Evolutionary conservation across 1,140 invertebrate species (phyloP).

Genomic region (Nephila pilipes): DNA sequence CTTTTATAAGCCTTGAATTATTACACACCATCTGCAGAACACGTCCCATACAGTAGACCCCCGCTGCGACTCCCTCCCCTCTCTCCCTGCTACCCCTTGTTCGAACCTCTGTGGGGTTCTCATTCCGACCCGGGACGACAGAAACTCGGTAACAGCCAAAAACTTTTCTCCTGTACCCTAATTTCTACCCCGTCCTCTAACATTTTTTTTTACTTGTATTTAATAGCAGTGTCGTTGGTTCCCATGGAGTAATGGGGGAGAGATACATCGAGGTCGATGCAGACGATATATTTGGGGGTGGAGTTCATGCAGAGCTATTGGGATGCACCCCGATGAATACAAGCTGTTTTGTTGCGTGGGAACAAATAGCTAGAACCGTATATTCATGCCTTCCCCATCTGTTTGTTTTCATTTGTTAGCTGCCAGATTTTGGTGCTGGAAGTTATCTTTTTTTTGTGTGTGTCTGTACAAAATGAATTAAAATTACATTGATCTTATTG

Average conservation of each 20-base stretch:
- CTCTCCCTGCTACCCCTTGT: background rate
- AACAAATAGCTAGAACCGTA: no score
- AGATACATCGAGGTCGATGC: background rate
- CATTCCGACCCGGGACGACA: background rate
- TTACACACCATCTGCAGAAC: background rate
- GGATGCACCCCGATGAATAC: background rate
- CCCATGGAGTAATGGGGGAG: background rate
- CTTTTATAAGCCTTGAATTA: background rate
- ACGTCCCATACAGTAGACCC: background rate
- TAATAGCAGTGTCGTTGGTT: background rate
- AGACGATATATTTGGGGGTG: background rate
- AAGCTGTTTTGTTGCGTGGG: no score
- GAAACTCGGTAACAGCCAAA: no score
- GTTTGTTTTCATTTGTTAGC: no score
- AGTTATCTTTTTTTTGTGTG: no score
- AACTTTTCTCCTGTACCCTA: background rate
- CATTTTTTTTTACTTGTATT: background rate
- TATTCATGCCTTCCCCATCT: no score
- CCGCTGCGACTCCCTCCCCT: background rate
- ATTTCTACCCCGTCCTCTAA: background rate
- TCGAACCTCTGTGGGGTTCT: constrained; percentile 12
- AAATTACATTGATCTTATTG: no score
- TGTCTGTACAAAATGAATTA: no score
- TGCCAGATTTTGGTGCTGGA: no score
- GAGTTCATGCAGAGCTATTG: background rate